phyloP scores from a whole-genome alignment of 2,888 invertebrate species.

The Idaea straminata region DNA sequence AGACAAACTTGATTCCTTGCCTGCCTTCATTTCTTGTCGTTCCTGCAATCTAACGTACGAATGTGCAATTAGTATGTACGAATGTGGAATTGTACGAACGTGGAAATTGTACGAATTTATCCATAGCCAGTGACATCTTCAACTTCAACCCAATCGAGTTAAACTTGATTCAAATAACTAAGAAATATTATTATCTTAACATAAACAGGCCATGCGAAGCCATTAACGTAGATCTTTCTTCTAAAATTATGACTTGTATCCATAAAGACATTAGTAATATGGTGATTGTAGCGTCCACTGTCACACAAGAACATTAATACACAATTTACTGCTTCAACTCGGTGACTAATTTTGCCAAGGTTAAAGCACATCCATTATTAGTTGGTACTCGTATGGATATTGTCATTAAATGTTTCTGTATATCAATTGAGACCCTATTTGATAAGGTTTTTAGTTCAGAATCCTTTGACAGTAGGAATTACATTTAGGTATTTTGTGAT shows the following conservation, averaged over 20 bases:
- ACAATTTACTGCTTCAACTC: constrained; percentile 44
- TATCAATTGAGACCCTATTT: constrained; percentile 42
- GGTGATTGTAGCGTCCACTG: constrained; percentile 29
- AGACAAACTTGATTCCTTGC: no score
- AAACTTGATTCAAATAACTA: neutral
- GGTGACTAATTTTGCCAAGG: constrained; percentile 75
- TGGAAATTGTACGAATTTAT: no score
- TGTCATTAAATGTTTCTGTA: constrained; percentile 54
- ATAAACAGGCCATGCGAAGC: neutral
- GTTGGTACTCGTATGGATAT: constrained; percentile 44
- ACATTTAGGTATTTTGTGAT: constrained; percentile 30
- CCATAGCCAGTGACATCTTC: no score
- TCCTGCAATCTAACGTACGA: no score
- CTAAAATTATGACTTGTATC: constrained; percentile 14
- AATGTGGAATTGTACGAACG: no score
- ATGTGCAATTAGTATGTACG: no score
- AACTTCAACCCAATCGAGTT: neutral
- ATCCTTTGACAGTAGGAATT: constrained; percentile 20
- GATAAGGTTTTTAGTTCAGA: constrained; percentile 38
- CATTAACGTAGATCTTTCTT: neutral
- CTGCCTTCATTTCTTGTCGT: no score
- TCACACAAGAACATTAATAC: constrained; percentile 48
- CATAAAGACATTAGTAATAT: constrained; percentile 28
- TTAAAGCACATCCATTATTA: constrained; percentile 74
- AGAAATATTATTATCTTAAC: neutral